Base-by-base conservation (phyloP, 2,888 invertebrate genomes). In the Latrodectus hesperus region DNA sequence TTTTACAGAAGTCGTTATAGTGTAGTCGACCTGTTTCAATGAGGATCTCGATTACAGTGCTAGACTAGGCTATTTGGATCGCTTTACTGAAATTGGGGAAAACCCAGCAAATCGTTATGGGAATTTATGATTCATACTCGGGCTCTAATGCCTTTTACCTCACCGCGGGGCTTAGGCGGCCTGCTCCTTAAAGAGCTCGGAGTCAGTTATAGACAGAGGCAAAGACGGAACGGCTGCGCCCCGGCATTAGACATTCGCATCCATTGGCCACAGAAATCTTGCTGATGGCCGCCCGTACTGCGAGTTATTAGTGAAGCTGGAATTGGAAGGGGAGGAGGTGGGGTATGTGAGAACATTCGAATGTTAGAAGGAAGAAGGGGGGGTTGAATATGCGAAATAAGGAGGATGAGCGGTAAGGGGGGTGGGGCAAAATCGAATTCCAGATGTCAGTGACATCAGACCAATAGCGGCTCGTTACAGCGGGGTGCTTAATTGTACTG, bases 381-480 rank as follows among this genome's bases (percentile, higher is more conserved):
- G 70, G 68, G 52, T 52, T 77, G 17, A 51, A 65, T 38, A 65
- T 52, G 65, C 65, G 77, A 77, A 76, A 76, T 76, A 73, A 52
- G 60, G 82, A 12, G 71, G 38, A 70, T 22, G 55, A 17, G 22
- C 6, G 55, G 52, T 12, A 55, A 51, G 51, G 75, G 67, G n/a
- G 74, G 53, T 17, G 70, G 16, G 68, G 16, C n/a, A n/a, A n/a
- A 51, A 51, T 64, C n/a, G 80, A 64, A 78, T 79, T 73, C 84
- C 84, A 85, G 84, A 78, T 85, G 84, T 74, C 74, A 17, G 67
- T 85, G 84, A 85, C 84, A 85, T 79, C 68, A 73, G 79, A 73
- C 84, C 84, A 79, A 79, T 79, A 52, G 84, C 78, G 49, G 79
- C 74, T 85, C 74, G 84, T 85, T 85, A 79, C 79, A 68, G 9